Evolutionary conservation across 2,797 vertebrate species (phyloP), one percentile per base, ranked within the genome.

Genomic region (Melanotaenia maccullochi): DNA sequence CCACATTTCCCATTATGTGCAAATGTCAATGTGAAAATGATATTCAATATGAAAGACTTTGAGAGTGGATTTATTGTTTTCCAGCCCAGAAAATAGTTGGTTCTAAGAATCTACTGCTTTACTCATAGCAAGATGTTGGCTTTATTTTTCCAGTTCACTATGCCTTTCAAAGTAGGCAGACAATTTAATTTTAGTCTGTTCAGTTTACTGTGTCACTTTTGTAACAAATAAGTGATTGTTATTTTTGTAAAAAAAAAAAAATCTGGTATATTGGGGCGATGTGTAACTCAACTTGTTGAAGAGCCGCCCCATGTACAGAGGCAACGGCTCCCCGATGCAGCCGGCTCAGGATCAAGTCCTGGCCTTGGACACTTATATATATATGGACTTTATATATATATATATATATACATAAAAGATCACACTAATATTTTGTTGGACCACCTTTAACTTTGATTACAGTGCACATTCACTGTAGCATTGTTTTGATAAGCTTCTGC

Each of bases 21-120:
- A 87, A 91, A 90, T 89, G 85, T 85, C 87, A 91, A 79, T 77
- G 75, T 63, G 72, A 86, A 85, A 84, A 65, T 63, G 79, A 82
- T 80, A 81, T 84, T 74, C 61, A 51, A 71, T 85, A 60, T 71
- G 66, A 72, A 83, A 81, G 58, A 69, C 42, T 63, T 67, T 52
- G 42, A 74, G 72, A 22, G 74, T 54, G 54, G 67, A 68, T 78
- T 65, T 51, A 65, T 82, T 80, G 58, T 77, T 68, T 57, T 71
- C 20, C 33, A 40, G 35, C 58, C 76, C 70, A 72, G 65, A 47
- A 74, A 78, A 59, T 14, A 9, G 63, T 61, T 3, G 11, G 54
- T 79, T 76, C 66, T 73, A 65, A 81, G 60, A 81, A 75, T 72
- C 36, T 47, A 40, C 42, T 44, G 59, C 24, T 54, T 73, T 55